Conservation (phyloP, 2,888 invertebrate genomes). For the Chaetogeoica ovagalla region DNA sequence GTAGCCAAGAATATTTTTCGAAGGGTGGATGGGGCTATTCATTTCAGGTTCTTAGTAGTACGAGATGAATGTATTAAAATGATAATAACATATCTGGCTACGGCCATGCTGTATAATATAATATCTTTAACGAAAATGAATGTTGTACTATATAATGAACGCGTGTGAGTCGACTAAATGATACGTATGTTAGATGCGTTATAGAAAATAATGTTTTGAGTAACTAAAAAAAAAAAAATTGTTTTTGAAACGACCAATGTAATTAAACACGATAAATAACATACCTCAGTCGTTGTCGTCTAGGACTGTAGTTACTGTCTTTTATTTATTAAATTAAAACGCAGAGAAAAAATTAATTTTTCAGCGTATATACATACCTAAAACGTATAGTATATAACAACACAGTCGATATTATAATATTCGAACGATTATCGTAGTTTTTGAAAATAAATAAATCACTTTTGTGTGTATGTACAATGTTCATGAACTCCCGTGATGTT, state of each 20-base stretch:
- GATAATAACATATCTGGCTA: too few relatives aligned
- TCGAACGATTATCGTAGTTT: neutral
- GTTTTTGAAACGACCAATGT: neutral
- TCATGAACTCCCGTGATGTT: neutral
- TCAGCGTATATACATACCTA: neutral
- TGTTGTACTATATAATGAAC: neutral
- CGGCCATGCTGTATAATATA: too few relatives aligned
- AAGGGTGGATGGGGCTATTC: too few relatives aligned
- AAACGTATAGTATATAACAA: neutral
- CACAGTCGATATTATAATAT: neutral
- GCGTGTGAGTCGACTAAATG: neutral
- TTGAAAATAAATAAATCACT: neutral
- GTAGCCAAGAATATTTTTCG: too few relatives aligned
- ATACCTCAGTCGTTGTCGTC: neutral
- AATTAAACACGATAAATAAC: neutral
- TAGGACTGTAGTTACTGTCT: neutral
- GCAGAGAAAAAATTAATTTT: neutral
- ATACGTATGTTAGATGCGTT: neutral
- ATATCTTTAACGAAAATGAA: too few relatives aligned
- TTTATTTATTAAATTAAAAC: too few relatives aligned
- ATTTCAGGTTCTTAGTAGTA: too few relatives aligned
- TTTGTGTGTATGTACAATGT: neutral
- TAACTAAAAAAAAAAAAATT: neutral
- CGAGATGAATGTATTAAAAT: too few relatives aligned
- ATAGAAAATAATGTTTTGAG: neutral